Percentiles rank a stretch among this genome's conserved stretches.
phyloP scores from a whole-genome alignment of 2,888 invertebrate species.

The Nemapogon koenigi region DNA sequence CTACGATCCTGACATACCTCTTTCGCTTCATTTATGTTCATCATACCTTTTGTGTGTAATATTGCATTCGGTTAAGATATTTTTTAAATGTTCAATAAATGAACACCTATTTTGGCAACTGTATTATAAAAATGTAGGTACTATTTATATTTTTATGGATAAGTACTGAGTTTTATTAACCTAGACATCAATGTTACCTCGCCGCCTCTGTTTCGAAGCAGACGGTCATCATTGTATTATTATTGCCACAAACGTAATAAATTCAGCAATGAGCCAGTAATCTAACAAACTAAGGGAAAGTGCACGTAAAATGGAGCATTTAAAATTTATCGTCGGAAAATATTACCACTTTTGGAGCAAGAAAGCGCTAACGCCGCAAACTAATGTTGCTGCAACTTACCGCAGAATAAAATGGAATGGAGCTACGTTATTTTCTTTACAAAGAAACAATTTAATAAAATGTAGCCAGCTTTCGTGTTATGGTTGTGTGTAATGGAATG shows the following conservation, averaged over 20 bases:
- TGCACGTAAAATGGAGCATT: constrained; percentile 44
- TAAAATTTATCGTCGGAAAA: constrained; percentile 53
- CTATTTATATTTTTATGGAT: no score
- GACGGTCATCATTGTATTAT: constrained; percentile 28
- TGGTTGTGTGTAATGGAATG: constrained; percentile 7
- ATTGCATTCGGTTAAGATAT: no score
- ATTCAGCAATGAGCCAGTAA: constrained; percentile 32
- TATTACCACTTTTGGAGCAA: constrained; percentile 43
- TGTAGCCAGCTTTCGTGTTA: constrained; percentile 6
- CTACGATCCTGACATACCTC: no score
- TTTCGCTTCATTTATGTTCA: no score
- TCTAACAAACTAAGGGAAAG: constrained; percentile 47
- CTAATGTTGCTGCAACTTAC: constrained; percentile 41
- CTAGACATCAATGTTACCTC: no score
- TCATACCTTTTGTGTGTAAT: no score
- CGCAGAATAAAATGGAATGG: constrained; percentile 36
- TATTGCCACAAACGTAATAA: constrained; percentile 35
- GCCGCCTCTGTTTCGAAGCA: constrained; percentile 12
- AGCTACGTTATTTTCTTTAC: constrained; percentile 9
- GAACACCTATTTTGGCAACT: no score
- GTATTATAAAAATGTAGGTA: no score
- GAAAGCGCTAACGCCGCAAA: constrained; percentile 36
- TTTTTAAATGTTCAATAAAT: no score
- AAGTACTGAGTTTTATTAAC: no score
- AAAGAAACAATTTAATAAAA: constrained; percentile 10